phyloP scores from a whole-genome alignment of 2,113 vertebrate genomes.

The Benthochromis sp. region DNA sequence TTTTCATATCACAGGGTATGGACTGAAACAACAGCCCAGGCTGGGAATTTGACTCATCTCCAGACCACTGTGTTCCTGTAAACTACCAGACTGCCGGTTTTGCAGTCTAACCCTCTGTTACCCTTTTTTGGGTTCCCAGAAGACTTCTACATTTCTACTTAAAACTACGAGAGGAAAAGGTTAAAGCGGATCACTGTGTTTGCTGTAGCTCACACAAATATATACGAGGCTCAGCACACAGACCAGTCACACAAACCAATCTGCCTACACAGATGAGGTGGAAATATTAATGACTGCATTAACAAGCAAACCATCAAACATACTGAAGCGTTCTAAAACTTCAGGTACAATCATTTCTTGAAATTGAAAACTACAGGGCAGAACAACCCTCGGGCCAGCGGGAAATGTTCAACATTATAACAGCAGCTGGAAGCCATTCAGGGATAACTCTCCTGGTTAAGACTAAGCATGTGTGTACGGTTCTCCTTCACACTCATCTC shows the following conservation, averaged over 20 bases:
- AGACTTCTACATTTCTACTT: neutral
- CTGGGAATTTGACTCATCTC: neutral
- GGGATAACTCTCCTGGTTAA: neutral
- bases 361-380: neutral
- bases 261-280: neutral
- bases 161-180: neutral
- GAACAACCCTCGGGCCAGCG: neutral
- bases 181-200: neutral
- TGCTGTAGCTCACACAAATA: neutral
- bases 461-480: neutral
- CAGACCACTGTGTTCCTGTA: neutral
- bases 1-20: neutral
- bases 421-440: neutral
- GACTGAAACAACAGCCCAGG: neutral
- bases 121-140: neutral
- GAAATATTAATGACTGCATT: neutral
- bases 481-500: neutral
- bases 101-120: neutral
- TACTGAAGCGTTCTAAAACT: neutral
- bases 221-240: neutral
- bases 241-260: neutral
- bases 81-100: neutral
- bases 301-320: neutral
- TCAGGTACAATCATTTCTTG: neutral
- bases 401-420: neutral